Evolutionary conservation across 2,113 vertebrate species (phyloP).

Genomic region (Muntiacus reevesi): DNA sequence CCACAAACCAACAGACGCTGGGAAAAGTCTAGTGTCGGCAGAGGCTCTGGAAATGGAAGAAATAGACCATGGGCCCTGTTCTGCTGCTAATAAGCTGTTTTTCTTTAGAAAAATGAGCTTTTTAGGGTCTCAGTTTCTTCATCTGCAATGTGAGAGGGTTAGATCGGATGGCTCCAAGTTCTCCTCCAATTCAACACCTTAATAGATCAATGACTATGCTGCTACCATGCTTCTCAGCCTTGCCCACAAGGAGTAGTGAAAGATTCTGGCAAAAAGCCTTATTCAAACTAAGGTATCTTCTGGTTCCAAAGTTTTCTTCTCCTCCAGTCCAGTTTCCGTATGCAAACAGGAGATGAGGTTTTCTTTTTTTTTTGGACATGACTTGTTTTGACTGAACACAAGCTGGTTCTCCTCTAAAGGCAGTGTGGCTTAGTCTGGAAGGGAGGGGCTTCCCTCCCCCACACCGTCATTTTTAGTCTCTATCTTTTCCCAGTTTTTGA

Average conservation of each 20-base stretch:
- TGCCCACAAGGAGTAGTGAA: background rate
- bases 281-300: background rate
- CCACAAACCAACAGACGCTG: accelerated
- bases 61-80: background rate
- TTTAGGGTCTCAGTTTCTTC: background rate
- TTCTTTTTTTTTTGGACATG: background rate
- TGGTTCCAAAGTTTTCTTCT: background rate
- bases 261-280: background rate
- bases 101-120: background rate
- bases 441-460: background rate
- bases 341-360: background rate
- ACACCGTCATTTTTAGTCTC: background rate
- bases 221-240: background rate
- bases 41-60: background rate
- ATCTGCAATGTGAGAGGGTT: background rate
- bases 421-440: background rate
- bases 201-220: background rate
- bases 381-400: background rate
- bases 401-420: background rate
- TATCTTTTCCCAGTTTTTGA: background rate
- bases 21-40: background rate
- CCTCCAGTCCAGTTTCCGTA: background rate
- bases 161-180: background rate
- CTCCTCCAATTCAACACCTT: background rate
- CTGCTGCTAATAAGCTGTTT: background rate